Evolutionary conservation across 2,113 vertebrate species (phyloP).

Genomic region (Solea solea): DNA sequence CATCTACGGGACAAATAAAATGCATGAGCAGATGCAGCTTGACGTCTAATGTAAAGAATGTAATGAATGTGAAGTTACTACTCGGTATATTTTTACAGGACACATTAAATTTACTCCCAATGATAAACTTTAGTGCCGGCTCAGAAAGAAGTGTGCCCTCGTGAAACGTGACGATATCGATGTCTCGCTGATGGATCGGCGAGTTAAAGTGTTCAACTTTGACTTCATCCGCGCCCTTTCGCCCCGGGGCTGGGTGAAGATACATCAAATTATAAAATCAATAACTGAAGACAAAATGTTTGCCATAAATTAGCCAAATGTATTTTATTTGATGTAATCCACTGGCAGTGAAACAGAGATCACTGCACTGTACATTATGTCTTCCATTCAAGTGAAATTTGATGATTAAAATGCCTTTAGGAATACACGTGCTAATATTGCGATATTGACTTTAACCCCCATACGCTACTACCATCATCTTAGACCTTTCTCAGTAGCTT

Average conservation of each 20-base stretch:
- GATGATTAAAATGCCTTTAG: background rate
- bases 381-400: background rate
- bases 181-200: background rate
- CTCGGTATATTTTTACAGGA: background rate
- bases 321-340: background rate
- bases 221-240: background rate
- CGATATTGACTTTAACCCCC: too few relatives aligned
- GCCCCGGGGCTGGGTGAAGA: background rate
- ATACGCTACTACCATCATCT: background rate
- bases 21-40: background rate
- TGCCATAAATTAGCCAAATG: background rate
- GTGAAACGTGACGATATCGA: background rate
- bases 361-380: background rate
- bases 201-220: constrained; percentile 10
- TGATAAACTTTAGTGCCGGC: background rate
- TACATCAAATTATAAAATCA: background rate
- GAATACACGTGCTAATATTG: too few relatives aligned
- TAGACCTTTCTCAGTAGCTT: too few relatives aligned
- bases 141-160: background rate
- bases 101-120: background rate
- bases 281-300: background rate
- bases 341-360: background rate
- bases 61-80: background rate
- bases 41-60: background rate
- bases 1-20: too few relatives aligned